Evolutionary conservation across 2,113 vertebrate genomes (phyloP), one percentile per base, ranked within the genome.

Genomic region (Pseudorhombus dupliciocellatus): DNA sequence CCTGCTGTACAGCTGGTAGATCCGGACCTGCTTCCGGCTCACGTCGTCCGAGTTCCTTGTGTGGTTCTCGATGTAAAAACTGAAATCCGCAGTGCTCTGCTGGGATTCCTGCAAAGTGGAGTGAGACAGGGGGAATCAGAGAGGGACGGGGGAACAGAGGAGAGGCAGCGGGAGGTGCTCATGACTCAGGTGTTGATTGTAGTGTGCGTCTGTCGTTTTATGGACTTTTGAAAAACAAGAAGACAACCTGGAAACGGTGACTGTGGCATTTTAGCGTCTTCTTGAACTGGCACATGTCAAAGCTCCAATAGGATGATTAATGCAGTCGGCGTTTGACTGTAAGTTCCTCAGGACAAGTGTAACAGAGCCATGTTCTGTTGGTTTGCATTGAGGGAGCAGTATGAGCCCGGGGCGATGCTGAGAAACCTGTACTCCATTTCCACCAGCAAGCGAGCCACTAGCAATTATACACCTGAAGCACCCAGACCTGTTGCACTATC

Each of bases 1-100:
- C 34, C 91, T 71, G 87, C 94, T 94, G 88, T 95, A 94, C 25
- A 94, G 93, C 90, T 94, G 94, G 64, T 94, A 95, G 86, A 93
- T 93, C 59, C 94, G 89, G 51, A 94, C 89, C 81, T 94, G 94
- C 81, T 93, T 94, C 48, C 94, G 88, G 78, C 94, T 95, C 86
- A 93, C 72, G 70, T 94, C 93, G 55, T 95, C 94, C 3, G 92
- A 91, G 88, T 93, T 90, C 73, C 90, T 83, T 1, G 94, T 94
- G 90, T 93, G 92, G 88, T 94, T 95, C 76, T 94, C 93, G 18
- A 94, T 94, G 77, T 94, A 94, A 77, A 94, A 79, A 80, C 90
- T 87, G 88, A 94, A 94, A 77, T 95, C 93, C 6, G 94, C 89
- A 4, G 92, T 83, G 66, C 75, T 93, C 88, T 94, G 93, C 71